Percentiles rank a stretch among this genome's conserved stretches.
Conservation (phyloP, 2,888 invertebrate genomes). For the Morpho deidamia region DNA sequence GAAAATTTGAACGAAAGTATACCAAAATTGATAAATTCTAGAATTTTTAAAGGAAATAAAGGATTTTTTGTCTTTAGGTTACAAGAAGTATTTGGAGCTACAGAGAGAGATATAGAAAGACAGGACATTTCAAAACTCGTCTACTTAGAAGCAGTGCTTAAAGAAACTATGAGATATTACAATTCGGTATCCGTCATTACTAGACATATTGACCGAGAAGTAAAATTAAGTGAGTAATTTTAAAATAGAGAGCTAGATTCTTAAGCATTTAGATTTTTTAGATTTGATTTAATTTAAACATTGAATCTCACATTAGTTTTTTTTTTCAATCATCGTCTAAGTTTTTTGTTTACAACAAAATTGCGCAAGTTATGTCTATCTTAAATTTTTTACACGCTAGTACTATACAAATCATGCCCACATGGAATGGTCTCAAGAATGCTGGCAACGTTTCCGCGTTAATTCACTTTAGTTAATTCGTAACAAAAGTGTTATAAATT, state of each 20-base stretch:
- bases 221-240: conserved; percentile 44
- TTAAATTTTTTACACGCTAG: no score
- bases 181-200: conserved; percentile 47
- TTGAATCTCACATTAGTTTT: neutral
- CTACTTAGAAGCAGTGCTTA: conserved; percentile 32
- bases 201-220: conserved; percentile 41
- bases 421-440: no score
- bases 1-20: conserved; percentile 27
- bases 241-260: neutral
- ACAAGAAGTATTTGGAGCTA: conserved; percentile 20
- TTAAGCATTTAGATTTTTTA: neutral
- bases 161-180: conserved; percentile 29
- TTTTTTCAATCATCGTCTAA: no score
- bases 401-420: no score
- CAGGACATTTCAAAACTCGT: conserved; percentile 32
- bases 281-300: no score
- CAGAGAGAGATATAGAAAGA: conserved; percentile 28
- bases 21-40: no score
- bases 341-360: no score
- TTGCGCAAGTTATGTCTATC: no score
- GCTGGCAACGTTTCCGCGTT: no score
- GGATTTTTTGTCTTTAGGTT: conserved; percentile 3
- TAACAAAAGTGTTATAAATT: no score
- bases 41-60: neutral
- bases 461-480: no score